Evolutionary conservation across 2,888 invertebrate species (phyloP).

Genomic region (Cerastis rubricosa): DNA sequence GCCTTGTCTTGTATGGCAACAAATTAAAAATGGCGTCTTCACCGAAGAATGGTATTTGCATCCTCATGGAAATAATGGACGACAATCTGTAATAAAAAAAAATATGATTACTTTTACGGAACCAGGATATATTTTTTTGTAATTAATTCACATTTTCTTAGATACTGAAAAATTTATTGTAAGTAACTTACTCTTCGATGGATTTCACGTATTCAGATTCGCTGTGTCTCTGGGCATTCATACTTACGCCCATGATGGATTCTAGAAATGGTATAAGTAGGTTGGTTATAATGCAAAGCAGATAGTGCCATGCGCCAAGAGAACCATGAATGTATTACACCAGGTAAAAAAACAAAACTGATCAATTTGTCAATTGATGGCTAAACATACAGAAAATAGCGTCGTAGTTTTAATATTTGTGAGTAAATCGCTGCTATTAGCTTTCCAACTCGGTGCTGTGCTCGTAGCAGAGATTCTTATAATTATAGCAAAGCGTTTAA

Average conservation of each 20-base stretch:
- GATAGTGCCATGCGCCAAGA: neutral
- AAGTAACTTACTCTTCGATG: constrained; percentile 92
- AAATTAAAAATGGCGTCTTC: constrained; percentile 84
- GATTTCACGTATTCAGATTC: constrained; percentile 94
- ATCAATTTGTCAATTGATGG: neutral
- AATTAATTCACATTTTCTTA: neutral
- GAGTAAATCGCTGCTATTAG: neutral
- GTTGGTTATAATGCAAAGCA: neutral
- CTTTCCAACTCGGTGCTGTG: neutral
- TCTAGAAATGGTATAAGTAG: constrained; percentile 87
- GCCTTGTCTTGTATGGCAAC: constrained; percentile 90
- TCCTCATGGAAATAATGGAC: constrained; percentile 75
- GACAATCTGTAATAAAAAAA: constrained; percentile 71
- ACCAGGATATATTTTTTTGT: neutral
- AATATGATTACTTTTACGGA: neutral
- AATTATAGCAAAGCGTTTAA: too few relatives aligned
- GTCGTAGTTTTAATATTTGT: neutral
- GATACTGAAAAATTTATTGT: neutral
- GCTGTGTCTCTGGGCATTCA: constrained; percentile 93
- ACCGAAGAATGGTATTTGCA: constrained; percentile 80
- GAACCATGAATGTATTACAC: neutral
- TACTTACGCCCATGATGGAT: constrained; percentile 95
- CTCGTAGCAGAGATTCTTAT: neutral
- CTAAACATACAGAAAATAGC: neutral
- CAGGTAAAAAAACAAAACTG: neutral